Base-by-base conservation (phyloP, 2,797 vertebrate species). In the Phrynocephalus forsythii region DNA sequence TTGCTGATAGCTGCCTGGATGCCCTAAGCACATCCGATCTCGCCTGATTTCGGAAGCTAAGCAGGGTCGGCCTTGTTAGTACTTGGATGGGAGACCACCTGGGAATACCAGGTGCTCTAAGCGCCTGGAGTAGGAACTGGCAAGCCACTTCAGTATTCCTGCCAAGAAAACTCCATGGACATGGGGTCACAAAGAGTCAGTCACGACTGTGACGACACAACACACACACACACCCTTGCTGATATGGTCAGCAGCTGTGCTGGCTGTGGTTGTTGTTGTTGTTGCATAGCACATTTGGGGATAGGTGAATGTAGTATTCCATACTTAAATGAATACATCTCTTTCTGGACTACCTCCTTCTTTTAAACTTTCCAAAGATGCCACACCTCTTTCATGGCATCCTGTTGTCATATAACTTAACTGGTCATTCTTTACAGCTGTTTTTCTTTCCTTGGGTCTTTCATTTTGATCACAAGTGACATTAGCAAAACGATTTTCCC, bases 281-380 rank as follows among this genome's bases (percentile, higher is more conserved):
- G 30, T 84, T 26, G 20, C 26, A 22, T 22, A 73, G 16, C 6
- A 56, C 6, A 38, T 6, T 38, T 72, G 52, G 50, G 24, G 9
- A 11, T 3, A 26, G 6, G 3, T 26, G 26, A 18, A 33, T 16
- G 30, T 22, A 22, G 26, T 18, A 6, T 68, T 18, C 3, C 24
- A 6, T 22, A 71, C 30, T 72, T 73, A 38, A 38, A 44, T 33
- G 33, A 10, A 48, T 56, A 16, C 24, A 24, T 38, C 1, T 60
- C 11, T 22, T 24, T 38, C 30, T 3, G 33, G 6, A 0, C 0
- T 30, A 1, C 10, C 50, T 86, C 83, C 71, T 73, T n/a, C 28
- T 85, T 44, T 15, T 88, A 33, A 76, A 85, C 24, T 71, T 88
- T 13, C 18, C 77, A 20, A 1, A 83, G 76, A 1, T 1, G 67